Conservation (phyloP, 2,888 invertebrate species). For the Drosophila recens region DNA sequence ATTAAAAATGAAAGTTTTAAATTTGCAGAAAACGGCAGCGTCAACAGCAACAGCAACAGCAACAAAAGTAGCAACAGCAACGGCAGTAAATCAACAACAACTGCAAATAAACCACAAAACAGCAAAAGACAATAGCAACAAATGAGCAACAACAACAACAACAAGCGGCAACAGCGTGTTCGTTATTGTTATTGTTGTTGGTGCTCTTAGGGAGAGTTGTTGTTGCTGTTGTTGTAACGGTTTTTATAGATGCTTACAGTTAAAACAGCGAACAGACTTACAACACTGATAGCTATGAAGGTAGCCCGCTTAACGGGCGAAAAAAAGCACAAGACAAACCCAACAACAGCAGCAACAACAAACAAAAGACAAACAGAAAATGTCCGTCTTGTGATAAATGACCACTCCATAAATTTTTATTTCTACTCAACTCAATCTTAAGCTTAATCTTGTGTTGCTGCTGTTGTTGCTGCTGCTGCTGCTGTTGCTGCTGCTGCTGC, state of each 20-base stretch:
- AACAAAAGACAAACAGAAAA: conserved; percentile 41
- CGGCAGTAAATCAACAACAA: conserved; percentile 51
- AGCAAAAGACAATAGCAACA: conserved; percentile 59
- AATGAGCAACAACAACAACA: conserved; percentile 46
- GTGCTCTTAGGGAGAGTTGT: conserved; percentile 33
- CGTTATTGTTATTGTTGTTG: conserved; percentile 62
- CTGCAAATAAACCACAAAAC: conserved; percentile 50
- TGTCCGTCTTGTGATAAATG: conserved; percentile 70
- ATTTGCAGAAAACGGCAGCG: conserved; percentile 43
- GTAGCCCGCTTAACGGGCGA: conserved; percentile 32
- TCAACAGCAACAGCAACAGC: conserved; percentile 34
- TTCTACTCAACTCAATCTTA: conserved; percentile 71
- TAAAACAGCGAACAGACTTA: conserved; percentile 55
- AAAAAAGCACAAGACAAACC: conserved; percentile 8
- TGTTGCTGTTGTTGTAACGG: conserved; percentile 41
- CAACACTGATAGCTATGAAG: conserved; percentile 53
- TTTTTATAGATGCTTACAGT: conserved; percentile 65
- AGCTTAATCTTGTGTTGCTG: conserved; percentile 58
- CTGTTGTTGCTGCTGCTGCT: conserved; percentile 1
- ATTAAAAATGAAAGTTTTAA: conserved; percentile 76
- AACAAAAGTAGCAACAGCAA: conserved; percentile 11
- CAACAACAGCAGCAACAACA: conserved; percentile 20
- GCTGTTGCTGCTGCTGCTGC: conserved; percentile 9
- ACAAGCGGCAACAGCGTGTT: conserved; percentile 44
- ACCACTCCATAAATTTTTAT: conserved; percentile 76